Evolutionary conservation across 1,140 invertebrate genomes (phyloP), one percentile per base, ranked within the genome.

Genomic region (Drosophila tristis): DNA sequence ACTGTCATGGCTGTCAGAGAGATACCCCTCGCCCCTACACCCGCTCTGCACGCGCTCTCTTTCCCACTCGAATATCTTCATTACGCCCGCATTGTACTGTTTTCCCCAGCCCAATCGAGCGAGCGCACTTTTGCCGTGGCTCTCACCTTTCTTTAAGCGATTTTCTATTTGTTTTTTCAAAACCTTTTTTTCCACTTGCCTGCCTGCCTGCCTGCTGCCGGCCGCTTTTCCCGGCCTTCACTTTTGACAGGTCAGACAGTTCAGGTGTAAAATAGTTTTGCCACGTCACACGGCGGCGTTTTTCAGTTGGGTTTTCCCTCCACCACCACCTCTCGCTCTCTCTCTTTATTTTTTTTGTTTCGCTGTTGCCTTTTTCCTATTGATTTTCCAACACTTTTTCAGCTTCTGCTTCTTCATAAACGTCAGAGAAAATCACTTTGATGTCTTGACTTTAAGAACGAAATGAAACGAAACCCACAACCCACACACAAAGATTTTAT

Each of bases 261-360:
- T 81, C 82, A 86, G 81, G 81, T 86, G 81, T 86, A 78, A 86
- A 86, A 63, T 87, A 81, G 82, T 86, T 78, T 74, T 74, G 61
- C 78, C 81, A 67, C 77, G 74, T 63, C 78, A 66, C 72, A 54
- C 79, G 65, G 56, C 59, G 65, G 60, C 53, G 44, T 60, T 60
- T 75, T 53, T 44, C 26, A 49, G 39, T 35, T 44, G 20, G 26
- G 45, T 15, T 51, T 61, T 23, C 16, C 43, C 53, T 55, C 51
- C 23, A 20, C 43, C 53, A 51, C 51, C 23, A 20, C 20, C 29
- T 26, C 6, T 26, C 25, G 4, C 25, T 26, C 5, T 63, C 50
- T 71, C 25, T n/a, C 39, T 59, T 54, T 71, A 48, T 51, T 49
- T 67, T 64, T 50, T 49, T 49, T 26, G 56, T 58, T 53, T 53